Evolutionary conservation across 1,140 invertebrate species (phyloP).

Genomic region (Helicorthomorpha holstii): DNA sequence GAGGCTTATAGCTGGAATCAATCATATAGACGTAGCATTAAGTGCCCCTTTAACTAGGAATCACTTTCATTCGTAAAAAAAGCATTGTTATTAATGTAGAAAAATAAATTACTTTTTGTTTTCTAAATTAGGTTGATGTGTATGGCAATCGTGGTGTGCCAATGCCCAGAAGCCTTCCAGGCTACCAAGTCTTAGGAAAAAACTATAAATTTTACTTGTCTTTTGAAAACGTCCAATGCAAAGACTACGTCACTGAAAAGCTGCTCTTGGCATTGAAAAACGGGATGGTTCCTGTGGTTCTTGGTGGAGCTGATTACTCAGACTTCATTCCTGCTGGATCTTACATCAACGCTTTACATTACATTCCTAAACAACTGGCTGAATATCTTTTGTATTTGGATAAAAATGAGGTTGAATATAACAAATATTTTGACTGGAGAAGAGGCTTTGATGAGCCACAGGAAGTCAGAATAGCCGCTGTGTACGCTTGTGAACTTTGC

Average conservation of each 20-base stretch:
- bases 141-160: constrained; percentile 24
- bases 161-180: constrained; percentile 3
- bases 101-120: no score
- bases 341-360: constrained; percentile 16
- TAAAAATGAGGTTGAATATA: constrained; percentile 17
- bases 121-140: no score
- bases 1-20: no score
- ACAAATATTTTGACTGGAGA: constrained; percentile 22
- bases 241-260: constrained; percentile 29
- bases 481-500: constrained; percentile 15
- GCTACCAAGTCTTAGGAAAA: constrained; percentile 14
- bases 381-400: constrained; percentile 14
- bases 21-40: no score
- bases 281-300: constrained; percentile 17
- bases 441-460: constrained; percentile 9
- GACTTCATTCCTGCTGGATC: constrained; percentile 13
- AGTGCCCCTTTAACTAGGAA: no score
- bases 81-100: no score
- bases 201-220: constrained; percentile 24
- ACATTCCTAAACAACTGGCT: constrained; percentile 14
- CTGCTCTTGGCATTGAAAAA: constrained; percentile 6
- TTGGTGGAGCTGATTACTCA: constrained; percentile 10
- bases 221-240: constrained; percentile 25
- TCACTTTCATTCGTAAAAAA: no score
- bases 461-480: constrained; percentile 10